phyloP scores from a whole-genome alignment of 2,113 vertebrate species.

The Gymnorhina tibicen region DNA sequence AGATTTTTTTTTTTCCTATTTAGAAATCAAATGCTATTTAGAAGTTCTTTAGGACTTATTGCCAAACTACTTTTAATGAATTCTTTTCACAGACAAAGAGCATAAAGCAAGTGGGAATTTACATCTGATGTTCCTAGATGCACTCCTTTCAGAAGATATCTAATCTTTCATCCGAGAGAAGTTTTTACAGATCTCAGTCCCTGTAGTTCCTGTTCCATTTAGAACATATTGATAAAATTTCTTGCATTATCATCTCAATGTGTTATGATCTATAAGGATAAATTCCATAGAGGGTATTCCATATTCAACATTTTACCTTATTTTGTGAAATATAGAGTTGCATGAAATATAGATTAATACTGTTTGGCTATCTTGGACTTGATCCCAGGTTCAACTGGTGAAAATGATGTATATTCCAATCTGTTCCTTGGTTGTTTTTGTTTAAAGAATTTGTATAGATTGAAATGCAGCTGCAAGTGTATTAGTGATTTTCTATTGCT shows the following conservation, averaged over 20 bases:
- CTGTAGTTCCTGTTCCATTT: constrained; percentile 9
- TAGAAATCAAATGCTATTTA: neutral
- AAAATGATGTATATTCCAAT: constrained; percentile 56
- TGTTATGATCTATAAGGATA: neutral
- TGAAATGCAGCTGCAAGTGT: constrained; percentile 70
- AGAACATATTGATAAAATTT: constrained; percentile 13
- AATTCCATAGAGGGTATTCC: neutral
- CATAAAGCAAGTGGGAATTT: neutral
- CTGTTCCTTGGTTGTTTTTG: constrained; percentile 64
- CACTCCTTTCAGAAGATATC: neutral
- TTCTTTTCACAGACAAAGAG: neutral
- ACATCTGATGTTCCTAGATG: neutral
- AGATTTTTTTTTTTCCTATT: neutral
- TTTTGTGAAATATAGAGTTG: neutral
- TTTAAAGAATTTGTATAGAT: constrained; percentile 73
- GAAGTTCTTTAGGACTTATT: neutral
- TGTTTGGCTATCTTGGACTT: constrained; percentile 33
- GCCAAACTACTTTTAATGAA: neutral
- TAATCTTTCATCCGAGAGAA: neutral
- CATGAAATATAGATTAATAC: constrained; percentile 31
- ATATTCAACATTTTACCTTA: neutral
- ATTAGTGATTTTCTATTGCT: constrained; percentile 72
- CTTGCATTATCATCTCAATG: neutral
- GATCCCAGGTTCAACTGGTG: constrained; percentile 15
- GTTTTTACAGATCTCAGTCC: neutral